A percentile compares a stretch with the other conserved stretches of the same genome.
Evolutionary conservation across 2,888 invertebrate genomes (phyloP).

Genomic region (Lithophane semibrunnea): DNA sequence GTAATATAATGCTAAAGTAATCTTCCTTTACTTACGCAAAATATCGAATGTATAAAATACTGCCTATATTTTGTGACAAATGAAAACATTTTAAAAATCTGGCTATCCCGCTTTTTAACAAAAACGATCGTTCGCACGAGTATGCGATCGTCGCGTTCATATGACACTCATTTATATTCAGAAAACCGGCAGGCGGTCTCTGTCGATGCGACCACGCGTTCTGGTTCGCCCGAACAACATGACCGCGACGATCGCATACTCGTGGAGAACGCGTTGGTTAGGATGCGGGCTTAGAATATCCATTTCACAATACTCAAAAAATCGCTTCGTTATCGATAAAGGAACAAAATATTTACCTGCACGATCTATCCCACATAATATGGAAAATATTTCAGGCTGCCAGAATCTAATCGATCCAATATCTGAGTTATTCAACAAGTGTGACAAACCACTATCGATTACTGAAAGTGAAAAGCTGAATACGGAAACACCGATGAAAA

Average conservation of each 20-base stretch:
- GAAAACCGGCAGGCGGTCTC: neutral
- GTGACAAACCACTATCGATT: neutral
- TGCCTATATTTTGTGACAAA: too few species aligned
- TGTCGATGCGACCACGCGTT: neutral
- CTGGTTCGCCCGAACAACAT: neutral
- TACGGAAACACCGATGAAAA: conserved; percentile 1
- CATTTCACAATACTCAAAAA: too few species aligned
- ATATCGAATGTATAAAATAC: neutral
- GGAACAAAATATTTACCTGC: neutral
- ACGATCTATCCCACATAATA: neutral
- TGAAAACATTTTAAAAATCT: neutral
- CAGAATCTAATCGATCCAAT: neutral
- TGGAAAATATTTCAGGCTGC: neutral
- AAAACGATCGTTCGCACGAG: neutral
- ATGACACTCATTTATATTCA: neutral
- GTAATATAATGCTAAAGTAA: too few species aligned
- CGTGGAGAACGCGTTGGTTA: too few species aligned
- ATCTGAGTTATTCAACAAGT: neutral
- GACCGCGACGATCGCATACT: neutral
- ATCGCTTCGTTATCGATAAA: too few species aligned
- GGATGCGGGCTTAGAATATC: neutral
- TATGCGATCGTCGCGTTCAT: neutral
- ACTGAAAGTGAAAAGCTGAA: conserved; percentile 7
- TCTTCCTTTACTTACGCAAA: neutral
- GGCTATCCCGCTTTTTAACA: too few species aligned